Conservation (phyloP, 2,797 vertebrate species). For the Mergus octosetaceus region DNA sequence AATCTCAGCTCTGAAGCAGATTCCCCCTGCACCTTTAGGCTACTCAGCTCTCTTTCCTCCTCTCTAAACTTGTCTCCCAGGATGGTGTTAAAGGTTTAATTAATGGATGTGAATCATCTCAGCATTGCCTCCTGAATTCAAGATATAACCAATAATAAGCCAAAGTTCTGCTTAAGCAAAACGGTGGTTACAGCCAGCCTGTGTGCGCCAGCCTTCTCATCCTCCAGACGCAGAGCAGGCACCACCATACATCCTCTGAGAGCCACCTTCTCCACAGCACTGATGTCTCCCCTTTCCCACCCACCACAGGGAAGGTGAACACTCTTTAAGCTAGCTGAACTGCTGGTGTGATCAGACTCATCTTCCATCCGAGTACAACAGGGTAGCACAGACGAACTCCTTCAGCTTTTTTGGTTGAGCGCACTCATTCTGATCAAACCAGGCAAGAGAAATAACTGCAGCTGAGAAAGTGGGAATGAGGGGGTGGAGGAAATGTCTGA, state of each 20-base stretch:
- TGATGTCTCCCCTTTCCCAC: neutral
- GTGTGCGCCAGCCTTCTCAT: neutral
- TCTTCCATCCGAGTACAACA: neutral
- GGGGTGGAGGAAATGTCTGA: neutral
- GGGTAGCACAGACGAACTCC: neutral
- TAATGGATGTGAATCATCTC: neutral
- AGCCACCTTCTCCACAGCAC: neutral
- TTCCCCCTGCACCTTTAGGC: neutral
- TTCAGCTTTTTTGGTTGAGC: neutral
- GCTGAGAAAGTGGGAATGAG: neutral
- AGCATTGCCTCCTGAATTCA: neutral
- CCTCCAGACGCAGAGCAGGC: neutral
- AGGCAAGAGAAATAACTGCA: neutral
- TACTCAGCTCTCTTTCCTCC: slow-evolving; percentile 10
- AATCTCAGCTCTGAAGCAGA: slow-evolving; percentile 8
- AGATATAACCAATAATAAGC: neutral
- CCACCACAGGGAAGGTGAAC: neutral
- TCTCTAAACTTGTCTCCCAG: neutral
- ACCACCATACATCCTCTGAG: neutral
- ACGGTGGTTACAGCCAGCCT: neutral
- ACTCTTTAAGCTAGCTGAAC: neutral
- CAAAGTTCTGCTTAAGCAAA: neutral
- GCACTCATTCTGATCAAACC: neutral
- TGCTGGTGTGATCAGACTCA: neutral
- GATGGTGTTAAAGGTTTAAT: neutral